phyloP scores from a whole-genome alignment of 2,797 vertebrate genomes.

The Neosalanx taihuensis region DNA sequence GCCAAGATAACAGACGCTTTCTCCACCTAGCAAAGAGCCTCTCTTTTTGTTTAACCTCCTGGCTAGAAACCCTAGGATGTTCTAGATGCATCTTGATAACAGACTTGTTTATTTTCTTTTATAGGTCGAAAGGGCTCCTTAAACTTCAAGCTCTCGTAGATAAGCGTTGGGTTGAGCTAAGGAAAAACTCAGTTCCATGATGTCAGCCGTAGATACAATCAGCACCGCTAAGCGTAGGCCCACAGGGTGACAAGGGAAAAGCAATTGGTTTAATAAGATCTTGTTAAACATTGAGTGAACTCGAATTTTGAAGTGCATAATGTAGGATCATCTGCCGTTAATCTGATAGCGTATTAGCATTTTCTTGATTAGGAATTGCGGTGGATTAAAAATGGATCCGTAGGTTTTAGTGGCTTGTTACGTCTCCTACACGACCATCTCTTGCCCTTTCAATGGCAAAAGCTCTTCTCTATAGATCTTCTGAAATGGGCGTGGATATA shows the following conservation, averaged over 20 bases:
- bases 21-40: conserved; percentile 47
- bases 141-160: conserved; percentile 30
- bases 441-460: conserved; percentile 53
- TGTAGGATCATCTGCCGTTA: conserved; percentile 51
- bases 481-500: conserved; percentile 33
- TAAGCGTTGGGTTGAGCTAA: conserved; percentile 46
- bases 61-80: conserved; percentile 34
- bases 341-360: conserved; percentile 26
- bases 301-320: conserved; percentile 55
- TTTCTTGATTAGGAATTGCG: conserved; percentile 49
- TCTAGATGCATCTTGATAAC: conserved; percentile 23
- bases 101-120: conserved; percentile 38
- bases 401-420: conserved; percentile 49
- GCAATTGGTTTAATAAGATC: conserved; percentile 55
- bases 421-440: conserved; percentile 44
- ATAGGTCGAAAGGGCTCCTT: not conserved
- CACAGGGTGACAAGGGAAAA: conserved; percentile 48
- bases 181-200: conserved; percentile 40
- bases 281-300: conserved; percentile 50
- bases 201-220: conserved; percentile 54
- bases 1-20: conserved; percentile 32
- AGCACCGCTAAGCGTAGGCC: conserved; percentile 42
- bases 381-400: conserved; percentile 53
- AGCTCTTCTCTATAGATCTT: conserved; percentile 35
- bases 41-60: conserved; percentile 41